A percentile compares a stretch with the other conserved stretches of the same genome.
phyloP scores from a whole-genome alignment of 2,113 vertebrate species.

The Ceratotherium simum region DNA sequence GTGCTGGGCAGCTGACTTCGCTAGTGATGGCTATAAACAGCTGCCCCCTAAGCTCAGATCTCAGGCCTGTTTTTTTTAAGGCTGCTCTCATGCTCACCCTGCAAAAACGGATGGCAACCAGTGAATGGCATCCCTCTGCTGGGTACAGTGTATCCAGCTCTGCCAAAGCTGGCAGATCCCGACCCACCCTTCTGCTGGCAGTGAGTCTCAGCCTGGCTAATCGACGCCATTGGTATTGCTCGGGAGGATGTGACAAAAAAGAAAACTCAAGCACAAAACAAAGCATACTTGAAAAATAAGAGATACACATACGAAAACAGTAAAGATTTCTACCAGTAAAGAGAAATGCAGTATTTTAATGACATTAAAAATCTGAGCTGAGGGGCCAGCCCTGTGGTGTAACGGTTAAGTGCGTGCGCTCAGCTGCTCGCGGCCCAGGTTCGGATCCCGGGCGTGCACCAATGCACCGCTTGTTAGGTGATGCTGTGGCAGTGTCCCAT shows the following conservation, averaged over 20 bases:
- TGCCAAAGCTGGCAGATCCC: accelerated
- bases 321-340: not conserved
- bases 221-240: not conserved
- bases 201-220: not conserved
- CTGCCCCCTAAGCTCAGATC: not conserved
- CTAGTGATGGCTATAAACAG: not conserved
- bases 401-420: no score
- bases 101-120: not conserved
- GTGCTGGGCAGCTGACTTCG: not conserved
- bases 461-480: no score
- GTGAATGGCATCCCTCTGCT: not conserved
- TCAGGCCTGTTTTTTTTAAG: not conserved
- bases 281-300: not conserved
- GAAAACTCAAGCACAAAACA: not conserved
- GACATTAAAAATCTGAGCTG: not conserved
- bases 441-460: no score
- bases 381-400: no score
- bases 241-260: not conserved
- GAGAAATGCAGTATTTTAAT: not conserved
- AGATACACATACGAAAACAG: not conserved
- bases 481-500: no score
- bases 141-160: accelerated
- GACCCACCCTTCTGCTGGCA: not conserved
- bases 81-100: not conserved
- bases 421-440: no score